phyloP scores from a whole-genome alignment of 2,888 invertebrate genomes.

The Sarcophaga caerulescens region DNA sequence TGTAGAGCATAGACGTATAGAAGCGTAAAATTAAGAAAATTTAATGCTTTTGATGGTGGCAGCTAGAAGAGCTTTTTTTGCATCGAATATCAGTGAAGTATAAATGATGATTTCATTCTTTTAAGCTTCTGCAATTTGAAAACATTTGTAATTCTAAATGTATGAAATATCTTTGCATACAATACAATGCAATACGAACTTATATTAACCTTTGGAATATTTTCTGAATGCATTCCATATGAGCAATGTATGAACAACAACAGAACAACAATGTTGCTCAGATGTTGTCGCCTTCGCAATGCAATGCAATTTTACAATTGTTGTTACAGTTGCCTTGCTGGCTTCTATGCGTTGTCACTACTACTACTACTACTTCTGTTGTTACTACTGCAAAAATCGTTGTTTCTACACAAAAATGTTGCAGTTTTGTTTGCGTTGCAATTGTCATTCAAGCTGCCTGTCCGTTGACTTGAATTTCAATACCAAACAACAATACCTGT shows the following conservation, averaged over 20 bases:
- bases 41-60: too few species aligned
- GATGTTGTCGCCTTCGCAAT: slow-evolving; percentile 25
- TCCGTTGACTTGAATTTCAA: neutral
- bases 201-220: neutral
- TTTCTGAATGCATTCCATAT: neutral
- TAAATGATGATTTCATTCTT: too few species aligned
- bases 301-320: slow-evolving; percentile 1
- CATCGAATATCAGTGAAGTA: too few species aligned
- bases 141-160: neutral
- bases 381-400: slow-evolving; percentile 13
- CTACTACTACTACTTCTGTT: neutral
- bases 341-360: slow-evolving; percentile 2
- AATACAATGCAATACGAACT: too few species aligned
- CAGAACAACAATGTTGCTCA: neutral
- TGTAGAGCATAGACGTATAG: too few species aligned
- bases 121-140: neutral
- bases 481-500: slow-evolving; percentile 10
- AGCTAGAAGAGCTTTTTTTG: too few species aligned
- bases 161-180: neutral
- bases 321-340: neutral
- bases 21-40: too few species aligned
- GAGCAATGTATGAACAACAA: neutral
- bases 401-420: neutral
- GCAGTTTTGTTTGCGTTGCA: neutral
- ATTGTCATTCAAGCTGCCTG: slow-evolving; percentile 4